phyloP scores from a whole-genome alignment of 2,113 vertebrate genomes.

The Cricetomys ansorgei region DNA sequence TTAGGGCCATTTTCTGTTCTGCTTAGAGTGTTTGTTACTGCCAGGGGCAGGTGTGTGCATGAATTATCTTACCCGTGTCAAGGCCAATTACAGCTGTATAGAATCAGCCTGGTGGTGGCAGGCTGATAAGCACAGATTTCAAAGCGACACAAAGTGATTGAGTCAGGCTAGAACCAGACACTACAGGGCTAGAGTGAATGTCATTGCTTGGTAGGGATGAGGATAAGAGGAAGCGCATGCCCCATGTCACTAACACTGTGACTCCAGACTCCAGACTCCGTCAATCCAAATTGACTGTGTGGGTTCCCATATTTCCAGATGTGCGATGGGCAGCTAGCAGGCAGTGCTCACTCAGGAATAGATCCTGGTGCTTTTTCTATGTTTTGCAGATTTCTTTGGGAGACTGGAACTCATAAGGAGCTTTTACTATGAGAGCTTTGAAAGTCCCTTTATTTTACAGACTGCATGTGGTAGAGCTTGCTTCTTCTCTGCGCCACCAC shows the following conservation, averaged over 20 bases:
- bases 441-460: constrained; percentile 30
- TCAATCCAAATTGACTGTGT: background rate
- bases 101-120: background rate
- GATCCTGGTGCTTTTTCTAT: background rate
- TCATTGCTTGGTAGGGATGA: background rate
- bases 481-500: background rate
- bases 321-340: background rate
- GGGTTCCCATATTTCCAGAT: background rate
- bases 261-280: background rate
- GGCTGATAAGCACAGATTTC: constrained; percentile 28
- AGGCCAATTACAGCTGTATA: background rate
- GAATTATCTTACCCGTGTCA: background rate
- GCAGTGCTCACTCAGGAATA: background rate
- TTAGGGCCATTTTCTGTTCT: background rate
- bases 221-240: background rate
- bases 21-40: background rate
- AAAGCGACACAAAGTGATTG: background rate
- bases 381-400: background rate
- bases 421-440: constrained; percentile 32
- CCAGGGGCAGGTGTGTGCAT: background rate
- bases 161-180: constrained; percentile 5
- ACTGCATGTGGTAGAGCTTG: background rate
- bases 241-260: background rate
- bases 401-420: background rate
- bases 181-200: background rate